Evolutionary conservation across 2,113 vertebrate genomes (phyloP), one percentile per base, ranked within the genome.

Genomic region (Lampris incognitus): DNA sequence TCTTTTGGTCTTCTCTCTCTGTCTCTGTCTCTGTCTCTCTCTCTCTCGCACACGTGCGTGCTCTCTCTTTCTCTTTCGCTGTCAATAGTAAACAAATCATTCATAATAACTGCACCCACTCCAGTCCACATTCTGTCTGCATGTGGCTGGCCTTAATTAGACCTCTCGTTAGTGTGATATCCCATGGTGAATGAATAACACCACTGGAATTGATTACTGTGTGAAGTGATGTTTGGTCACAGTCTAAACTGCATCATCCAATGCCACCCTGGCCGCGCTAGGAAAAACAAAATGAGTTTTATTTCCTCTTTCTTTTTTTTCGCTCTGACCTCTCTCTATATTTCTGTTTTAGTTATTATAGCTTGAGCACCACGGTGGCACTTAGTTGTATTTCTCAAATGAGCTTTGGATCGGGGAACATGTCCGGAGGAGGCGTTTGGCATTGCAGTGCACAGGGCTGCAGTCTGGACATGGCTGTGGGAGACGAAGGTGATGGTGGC

Each of bases 101-200:
- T 50, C 37, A 4, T 41, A 64, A 69, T 9, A 0, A 69, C 44
- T 46, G 37, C 37, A 3, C 1, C 4, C 5, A 10, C 58, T 71
- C 57, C 1, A 58, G 1, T 24, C 42, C 1, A 0, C 38, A 62
- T 54, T 51, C 41, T 6, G 39, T 65, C 37, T 67, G 54, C 24
- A 46, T 39, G 3, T 3, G 44, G 13, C 2, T 41, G 9, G 46
- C 50, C 6, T 44, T 46, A 52, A 9, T 40, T 66, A 38, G 49
- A 63, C 8, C 42, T 63, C 1, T 5, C n/a, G n/a, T 69, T 40
- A 49, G 63, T 57, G 5, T 48, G 3, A 40, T 1, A 41, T 40
- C 40, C 36, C 55, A 36, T 36, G 38, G 89, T 91, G 62, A 90
- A 90, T 90, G 83, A 83, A 85, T 85, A 91, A 87, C 88, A 24